Evolutionary conservation across 2,797 vertebrate genomes (phyloP).

Genomic region (Macrochelys suwanniensis): DNA sequence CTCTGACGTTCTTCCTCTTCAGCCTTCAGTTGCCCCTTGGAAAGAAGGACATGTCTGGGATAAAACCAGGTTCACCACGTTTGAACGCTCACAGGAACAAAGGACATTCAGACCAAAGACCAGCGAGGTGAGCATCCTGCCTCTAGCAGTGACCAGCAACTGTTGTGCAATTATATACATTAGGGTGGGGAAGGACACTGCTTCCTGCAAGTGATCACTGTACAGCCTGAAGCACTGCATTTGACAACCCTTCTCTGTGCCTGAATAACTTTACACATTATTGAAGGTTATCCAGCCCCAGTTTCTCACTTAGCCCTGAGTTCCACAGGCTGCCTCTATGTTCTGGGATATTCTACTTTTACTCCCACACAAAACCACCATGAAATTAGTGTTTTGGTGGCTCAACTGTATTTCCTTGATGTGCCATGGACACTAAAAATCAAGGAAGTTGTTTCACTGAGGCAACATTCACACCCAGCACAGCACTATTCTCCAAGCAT

Average conservation of each 20-base stretch:
- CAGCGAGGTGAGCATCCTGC: neutral
- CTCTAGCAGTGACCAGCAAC: neutral
- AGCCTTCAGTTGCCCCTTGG: slow-evolving; percentile 89
- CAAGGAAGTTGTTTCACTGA: neutral
- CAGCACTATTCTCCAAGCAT: neutral
- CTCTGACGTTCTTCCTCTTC: slow-evolving; percentile 86
- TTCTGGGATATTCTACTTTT: neutral
- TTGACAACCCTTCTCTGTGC: neutral
- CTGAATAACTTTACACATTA: neutral
- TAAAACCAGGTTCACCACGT: neutral
- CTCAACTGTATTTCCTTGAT: neutral
- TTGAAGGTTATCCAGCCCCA: neutral
- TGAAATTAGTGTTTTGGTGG: neutral
- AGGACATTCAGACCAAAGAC: neutral
- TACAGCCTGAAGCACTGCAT: neutral
- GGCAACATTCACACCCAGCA: neutral
- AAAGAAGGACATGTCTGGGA: slow-evolving; percentile 33
- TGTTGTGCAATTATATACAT: neutral
- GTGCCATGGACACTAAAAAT: neutral
- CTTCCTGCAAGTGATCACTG: neutral
- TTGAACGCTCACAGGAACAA: neutral
- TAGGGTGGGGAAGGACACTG: neutral
- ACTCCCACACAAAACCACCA: neutral
- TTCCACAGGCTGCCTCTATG: neutral
- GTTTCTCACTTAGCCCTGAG: neutral